These are phyloP conservation scores for Amphiura filiformis DNA, from an alignment of 35 echinoderm and acorn worm genomes.

Conservation along the genomic window DNA sequence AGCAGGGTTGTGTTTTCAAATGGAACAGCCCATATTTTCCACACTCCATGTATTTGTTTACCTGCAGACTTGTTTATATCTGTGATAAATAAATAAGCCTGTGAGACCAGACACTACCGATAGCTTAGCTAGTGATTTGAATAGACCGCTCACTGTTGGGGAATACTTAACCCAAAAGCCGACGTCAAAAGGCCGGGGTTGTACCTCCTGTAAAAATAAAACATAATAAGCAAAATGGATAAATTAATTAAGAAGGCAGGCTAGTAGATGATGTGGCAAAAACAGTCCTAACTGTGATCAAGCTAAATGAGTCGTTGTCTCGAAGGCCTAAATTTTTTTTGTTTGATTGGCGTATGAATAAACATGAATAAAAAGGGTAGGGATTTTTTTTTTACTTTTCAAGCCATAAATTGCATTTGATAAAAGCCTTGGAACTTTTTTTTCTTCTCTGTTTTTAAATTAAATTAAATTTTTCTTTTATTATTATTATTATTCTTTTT, in stretches of 20 bases:
- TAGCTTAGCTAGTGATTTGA: background rate
- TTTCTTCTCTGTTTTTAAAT: too few relatives aligned
- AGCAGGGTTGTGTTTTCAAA: too few relatives aligned
- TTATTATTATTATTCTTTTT: too few relatives aligned
- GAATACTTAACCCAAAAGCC: background rate
- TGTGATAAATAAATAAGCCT: background rate
- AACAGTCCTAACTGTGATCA: background rate
- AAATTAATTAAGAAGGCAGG: background rate
- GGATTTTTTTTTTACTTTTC: too few relatives aligned
- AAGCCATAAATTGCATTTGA: too few relatives aligned
- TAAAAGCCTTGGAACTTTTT: too few relatives aligned
- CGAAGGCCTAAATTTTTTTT: background rate
- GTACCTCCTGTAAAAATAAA: background rate
- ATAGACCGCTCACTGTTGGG: background rate
- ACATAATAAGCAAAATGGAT: background rate
- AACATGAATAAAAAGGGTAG: too few relatives aligned
- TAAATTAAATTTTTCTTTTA: too few relatives aligned
- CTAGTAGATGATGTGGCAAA: background rate
- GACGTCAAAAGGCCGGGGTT: background rate
- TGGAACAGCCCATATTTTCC: too few relatives aligned
- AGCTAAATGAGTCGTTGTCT: background rate
- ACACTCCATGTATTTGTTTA: too few relatives aligned
- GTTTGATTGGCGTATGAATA: too few relatives aligned
- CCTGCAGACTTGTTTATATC: background rate
- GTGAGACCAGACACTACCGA: background rate